Evolutionary conservation across 2,888 invertebrate species (phyloP), one percentile per base, ranked within the genome.

Genomic region (Clusia tigrina): DNA sequence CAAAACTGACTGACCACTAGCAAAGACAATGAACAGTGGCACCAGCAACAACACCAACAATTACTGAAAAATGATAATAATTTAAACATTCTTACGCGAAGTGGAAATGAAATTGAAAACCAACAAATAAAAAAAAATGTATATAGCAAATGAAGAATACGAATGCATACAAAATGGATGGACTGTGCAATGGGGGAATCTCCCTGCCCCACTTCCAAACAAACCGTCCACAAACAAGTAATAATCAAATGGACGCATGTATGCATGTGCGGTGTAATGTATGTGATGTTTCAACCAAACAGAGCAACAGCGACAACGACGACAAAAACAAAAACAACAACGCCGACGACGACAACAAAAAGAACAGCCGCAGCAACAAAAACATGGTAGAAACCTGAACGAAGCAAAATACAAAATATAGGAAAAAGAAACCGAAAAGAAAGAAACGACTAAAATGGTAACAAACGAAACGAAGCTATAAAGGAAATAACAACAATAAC

Each of bases 11-110:
- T 32, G 32, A 54, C 26, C 32, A 54, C 54, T 60, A 37, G 59
- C 56, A 61, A 64, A 64, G 52, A 52, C 61, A 60, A 60, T 57
- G 54, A 63, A 58, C 42, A 52, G n/a, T 37, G 54, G 48, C 37
- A 54, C 52, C 20, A 48, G 15, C 48, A 18, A 48, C 20, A 48
- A 32, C 18, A 48, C 18, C 18, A 48, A 18, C 18, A 20, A 20
- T 48, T 22, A 48, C 48, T 2, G 48, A 46, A 42, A 48, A 52
- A 63, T 54, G 54, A 51, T 57, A 60, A 62, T 48, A 57, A 57
- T 60, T 56, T 55, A 10, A 48, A 26, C 56, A 42, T 53, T 54
- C 52, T 55, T 38, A 54, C 53, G 51, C 60, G 32, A 59, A 46
- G 42, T 60, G 38, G 25, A 56, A 24, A 32, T 57, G 25, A 15